A percentile compares a stretch with the other conserved stretches of the same genome.
Conservation (phyloP, 2,797 vertebrate species). For the Yasuhikotakia modesta region DNA sequence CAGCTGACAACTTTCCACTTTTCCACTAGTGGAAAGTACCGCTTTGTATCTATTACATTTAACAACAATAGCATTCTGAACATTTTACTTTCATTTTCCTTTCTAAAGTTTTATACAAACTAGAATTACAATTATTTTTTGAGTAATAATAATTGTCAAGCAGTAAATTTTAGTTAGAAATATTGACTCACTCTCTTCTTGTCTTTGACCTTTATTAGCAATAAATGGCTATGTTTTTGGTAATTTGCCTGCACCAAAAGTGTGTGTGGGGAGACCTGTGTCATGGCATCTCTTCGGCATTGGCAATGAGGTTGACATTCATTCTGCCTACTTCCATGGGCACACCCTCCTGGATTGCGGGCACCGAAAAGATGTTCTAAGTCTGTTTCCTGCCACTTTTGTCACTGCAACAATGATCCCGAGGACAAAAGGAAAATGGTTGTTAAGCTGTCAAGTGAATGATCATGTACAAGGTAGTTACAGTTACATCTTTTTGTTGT, state of each 20-base stretch:
- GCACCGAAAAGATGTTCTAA: constrained; percentile 77
- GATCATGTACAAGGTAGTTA: constrained; percentile 76
- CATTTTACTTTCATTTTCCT: constrained; percentile 9
- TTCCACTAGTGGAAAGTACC: neutral
- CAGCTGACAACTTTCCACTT: neutral
- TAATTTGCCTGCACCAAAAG: constrained; percentile 73
- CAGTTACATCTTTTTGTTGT: neutral
- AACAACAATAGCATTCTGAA: neutral
- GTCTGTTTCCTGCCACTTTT: constrained; percentile 82
- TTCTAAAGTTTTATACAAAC: neutral
- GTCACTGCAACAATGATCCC: constrained; percentile 79
- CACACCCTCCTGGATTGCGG: constrained; percentile 72
- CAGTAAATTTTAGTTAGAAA: too few species aligned
- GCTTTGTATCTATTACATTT: neutral
- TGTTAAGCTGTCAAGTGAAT: constrained; percentile 78
- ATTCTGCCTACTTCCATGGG: constrained; percentile 80
- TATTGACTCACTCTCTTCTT: neutral
- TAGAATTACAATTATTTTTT: neutral
- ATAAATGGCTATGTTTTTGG: constrained; percentile 82
- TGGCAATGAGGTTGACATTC: constrained; percentile 80
- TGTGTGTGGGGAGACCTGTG: constrained; percentile 73
- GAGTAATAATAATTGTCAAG: neutral
- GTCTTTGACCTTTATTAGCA: constrained; percentile 64
- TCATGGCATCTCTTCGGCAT: constrained; percentile 81
- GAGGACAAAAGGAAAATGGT: constrained; percentile 74